Evolutionary conservation across 2,113 vertebrate genomes (phyloP).

Genomic region (Polyodon spathula): DNA sequence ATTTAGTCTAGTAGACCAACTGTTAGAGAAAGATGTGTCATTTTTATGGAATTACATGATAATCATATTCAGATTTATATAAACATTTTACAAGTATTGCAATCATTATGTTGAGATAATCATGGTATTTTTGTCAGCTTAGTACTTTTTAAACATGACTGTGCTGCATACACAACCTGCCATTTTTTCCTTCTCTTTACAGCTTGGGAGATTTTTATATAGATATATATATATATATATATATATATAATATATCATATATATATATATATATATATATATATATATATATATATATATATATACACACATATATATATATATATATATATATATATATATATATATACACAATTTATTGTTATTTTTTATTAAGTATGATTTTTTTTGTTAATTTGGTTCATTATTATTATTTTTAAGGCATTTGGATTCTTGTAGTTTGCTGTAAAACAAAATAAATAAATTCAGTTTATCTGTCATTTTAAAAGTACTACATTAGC

Average conservation of each 20-base stretch:
- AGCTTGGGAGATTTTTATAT: conserved; percentile 23
- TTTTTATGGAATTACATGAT: conserved; percentile 80
- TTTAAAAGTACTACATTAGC: conserved; percentile 38
- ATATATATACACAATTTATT: conserved; percentile 5
- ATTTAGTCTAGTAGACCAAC: conserved; percentile 81
- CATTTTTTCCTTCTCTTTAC: conserved; percentile 67
- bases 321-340: conserved; percentile 32
- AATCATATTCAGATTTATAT: conserved; percentile 84
- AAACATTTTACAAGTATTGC: conserved; percentile 83
- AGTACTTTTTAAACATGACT: conserved; percentile 72
- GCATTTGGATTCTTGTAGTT: neutral
- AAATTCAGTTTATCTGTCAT: conserved; percentile 36
- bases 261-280: no score
- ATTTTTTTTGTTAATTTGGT: no score
- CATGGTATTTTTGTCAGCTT: conserved; percentile 77
- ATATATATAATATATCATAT: conserved; percentile 15
- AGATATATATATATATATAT: neutral
- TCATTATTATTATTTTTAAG: no score
- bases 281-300: conserved; percentile 35
- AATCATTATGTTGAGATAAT: conserved; percentile 74
- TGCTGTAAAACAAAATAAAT: conserved; percentile 18
- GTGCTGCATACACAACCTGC: conserved; percentile 75
- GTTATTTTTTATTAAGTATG: neutral
- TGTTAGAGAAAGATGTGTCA: conserved; percentile 80
- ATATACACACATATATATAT: conserved; percentile 40